Conservation (phyloP, 2,888 invertebrate species). For the Listrodromus nycthemerus region DNA sequence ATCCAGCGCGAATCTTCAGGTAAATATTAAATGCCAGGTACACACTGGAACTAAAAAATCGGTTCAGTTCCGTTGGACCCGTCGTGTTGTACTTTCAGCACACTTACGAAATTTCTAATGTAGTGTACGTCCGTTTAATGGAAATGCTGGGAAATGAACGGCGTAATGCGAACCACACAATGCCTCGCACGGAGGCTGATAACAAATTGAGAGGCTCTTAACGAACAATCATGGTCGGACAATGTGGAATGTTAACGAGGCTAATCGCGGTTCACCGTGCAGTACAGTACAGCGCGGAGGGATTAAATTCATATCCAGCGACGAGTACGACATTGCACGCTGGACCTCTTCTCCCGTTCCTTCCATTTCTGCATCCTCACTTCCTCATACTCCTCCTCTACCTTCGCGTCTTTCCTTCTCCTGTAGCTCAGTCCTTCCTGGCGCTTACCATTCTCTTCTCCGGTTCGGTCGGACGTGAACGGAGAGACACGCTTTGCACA, state of each 20-base stretch:
- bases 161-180: neutral
- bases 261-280: constrained; percentile 39
- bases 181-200: constrained; percentile 19
- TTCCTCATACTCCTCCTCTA: neutral
- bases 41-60: neutral
- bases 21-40: neutral
- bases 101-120: neutral
- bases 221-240: constrained; percentile 42
- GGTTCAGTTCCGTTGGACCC: no score
- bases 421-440: neutral
- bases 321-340: constrained; percentile 15
- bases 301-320: constrained; percentile 48
- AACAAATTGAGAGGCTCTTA: constrained; percentile 51
- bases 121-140: neutral
- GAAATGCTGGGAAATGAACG: neutral
- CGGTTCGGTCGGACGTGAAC: constrained; percentile 41
- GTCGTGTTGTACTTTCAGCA: neutral
- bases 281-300: constrained; percentile 13
- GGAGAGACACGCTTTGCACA: constrained; percentile 3
- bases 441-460: constrained; percentile 35
- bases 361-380: constrained; percentile 27
- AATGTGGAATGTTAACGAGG: constrained; percentile 34
- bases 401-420: constrained; percentile 1
- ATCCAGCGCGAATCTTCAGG: neutral
- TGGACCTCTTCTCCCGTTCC: constrained; percentile 28